A percentile compares a stretch with the other conserved stretches of the same genome.
These are phyloP conservation scores for Nyctereutes procyonoides DNA, from an alignment of 2,113 vertebrate genomes.

Conservation along the genomic window DNA sequence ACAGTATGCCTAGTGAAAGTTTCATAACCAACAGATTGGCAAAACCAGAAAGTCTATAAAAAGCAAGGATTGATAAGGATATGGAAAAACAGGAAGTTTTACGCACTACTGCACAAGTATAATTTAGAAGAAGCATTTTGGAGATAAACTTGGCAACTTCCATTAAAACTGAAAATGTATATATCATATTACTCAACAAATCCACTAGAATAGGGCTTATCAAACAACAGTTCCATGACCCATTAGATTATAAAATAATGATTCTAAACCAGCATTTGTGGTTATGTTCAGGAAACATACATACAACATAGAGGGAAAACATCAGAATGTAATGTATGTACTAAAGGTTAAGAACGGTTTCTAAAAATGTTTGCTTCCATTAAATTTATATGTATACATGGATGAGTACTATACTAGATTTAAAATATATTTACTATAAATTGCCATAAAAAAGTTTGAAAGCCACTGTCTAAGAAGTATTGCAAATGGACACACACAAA, in stretches of 20 bases:
- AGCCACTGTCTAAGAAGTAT: background rate
- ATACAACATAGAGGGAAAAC: background rate
- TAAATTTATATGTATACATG: background rate
- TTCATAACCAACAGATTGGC: background rate
- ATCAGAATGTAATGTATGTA: background rate
- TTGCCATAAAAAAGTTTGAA: constrained; percentile 25
- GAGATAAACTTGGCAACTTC: constrained; percentile 21
- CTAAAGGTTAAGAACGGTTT: background rate
- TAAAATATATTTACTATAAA: constrained; percentile 17
- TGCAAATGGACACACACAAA: background rate
- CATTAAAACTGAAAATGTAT: constrained; percentile 11
- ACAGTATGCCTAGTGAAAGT: background rate
- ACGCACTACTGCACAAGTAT: background rate
- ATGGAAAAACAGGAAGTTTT: background rate
- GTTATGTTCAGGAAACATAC: background rate
- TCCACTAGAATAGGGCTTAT: background rate
- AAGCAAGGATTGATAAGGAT: background rate
- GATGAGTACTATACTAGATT: background rate
- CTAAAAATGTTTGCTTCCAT: constrained; percentile 7
- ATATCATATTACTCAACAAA: background rate
- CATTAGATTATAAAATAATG: constrained; percentile 20
- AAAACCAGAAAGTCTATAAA: background rate
- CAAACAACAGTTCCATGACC: background rate
- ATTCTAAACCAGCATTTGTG: background rate
- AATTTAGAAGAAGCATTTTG: constrained; percentile 3